A percentile compares a stretch with the other conserved stretches of the same genome.
phyloP scores from a whole-genome alignment of 2,113 vertebrate genomes.

The Coracopsis vasa region DNA sequence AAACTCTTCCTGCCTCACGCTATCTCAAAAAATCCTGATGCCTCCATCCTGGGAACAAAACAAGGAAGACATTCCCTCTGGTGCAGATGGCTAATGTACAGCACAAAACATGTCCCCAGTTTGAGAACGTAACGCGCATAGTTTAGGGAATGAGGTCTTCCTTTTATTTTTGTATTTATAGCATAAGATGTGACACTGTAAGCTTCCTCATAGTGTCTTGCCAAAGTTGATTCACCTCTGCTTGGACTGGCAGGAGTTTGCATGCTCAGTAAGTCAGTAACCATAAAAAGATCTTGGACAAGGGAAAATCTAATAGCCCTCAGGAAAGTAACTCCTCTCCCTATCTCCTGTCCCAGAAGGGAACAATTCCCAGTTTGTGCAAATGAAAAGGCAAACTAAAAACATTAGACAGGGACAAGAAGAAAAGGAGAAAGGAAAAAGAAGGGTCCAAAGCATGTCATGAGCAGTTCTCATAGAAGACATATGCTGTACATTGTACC shows the following conservation, averaged over 20 bases:
- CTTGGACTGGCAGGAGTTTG: neutral
- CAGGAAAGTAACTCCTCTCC: neutral
- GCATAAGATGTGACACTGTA: neutral
- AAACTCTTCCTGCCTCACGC: neutral
- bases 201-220: neutral
- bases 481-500: neutral
- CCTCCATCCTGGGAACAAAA: slow-evolving; percentile 37
- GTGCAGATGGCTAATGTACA: neutral
- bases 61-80: neutral
- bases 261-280: neutral
- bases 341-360: neutral
- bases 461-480: neutral
- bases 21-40: neutral
- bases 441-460: neutral
- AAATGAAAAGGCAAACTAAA: neutral
- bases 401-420: neutral
- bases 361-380: neutral
- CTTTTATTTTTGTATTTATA: slow-evolving; percentile 1
- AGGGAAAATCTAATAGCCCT: neutral
- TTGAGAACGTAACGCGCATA: neutral
- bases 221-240: neutral
- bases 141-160: neutral
- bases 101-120: neutral
- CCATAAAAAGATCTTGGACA: neutral
- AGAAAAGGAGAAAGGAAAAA: neutral